Evolutionary conservation across 2,113 vertebrate genomes (phyloP), one percentile per base, ranked within the genome.

Genomic region (Siniperca knerii): DNA sequence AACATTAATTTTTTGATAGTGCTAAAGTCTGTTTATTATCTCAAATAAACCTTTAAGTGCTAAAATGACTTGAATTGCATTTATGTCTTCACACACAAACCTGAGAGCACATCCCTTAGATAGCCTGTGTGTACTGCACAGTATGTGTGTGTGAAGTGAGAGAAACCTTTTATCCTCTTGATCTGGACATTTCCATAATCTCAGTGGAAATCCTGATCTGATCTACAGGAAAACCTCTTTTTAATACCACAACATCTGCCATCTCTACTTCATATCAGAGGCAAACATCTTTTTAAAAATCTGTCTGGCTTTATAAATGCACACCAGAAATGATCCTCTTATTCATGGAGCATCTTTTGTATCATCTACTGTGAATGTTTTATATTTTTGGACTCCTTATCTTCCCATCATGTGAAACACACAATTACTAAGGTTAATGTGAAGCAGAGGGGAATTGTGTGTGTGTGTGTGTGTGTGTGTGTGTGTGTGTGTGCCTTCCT

Each of bases 401-500:
- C 57, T 64, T 66, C 21, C 20, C 8, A n/a, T 71, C 52, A 44
- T 71, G 57, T 40, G 10, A 76, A 15, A 29, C 3, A 9, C 50
- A 79, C 13, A 16, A 66, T 55, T 50, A 55, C 33, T 12, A 42
- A 44, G 8, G 50, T 67, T 75, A 65, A 78, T 84, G 3, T 75
- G 42, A 77, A 37, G 21, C 42, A 76, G 4, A 79, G 55, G 21
- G 76, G 71, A 78, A 77, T n/a, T 64, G 5, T 42, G 71, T 74
- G 72, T 58, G 44, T 55, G 74, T 75, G 25, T 79, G 44, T 69
- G 42, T 54, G 54, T 90, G 89, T 73, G 68, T 55, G 46, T 62
- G 60, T 58, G 35, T 55, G 74, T 75, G 25, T 79, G 44, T 69
- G 42, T 54, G 55, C 61, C 77, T 93, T 90, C 86, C 85, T 77